Conservation (phyloP, 2,113 vertebrate species). For the Anoplopoma fimbria region DNA sequence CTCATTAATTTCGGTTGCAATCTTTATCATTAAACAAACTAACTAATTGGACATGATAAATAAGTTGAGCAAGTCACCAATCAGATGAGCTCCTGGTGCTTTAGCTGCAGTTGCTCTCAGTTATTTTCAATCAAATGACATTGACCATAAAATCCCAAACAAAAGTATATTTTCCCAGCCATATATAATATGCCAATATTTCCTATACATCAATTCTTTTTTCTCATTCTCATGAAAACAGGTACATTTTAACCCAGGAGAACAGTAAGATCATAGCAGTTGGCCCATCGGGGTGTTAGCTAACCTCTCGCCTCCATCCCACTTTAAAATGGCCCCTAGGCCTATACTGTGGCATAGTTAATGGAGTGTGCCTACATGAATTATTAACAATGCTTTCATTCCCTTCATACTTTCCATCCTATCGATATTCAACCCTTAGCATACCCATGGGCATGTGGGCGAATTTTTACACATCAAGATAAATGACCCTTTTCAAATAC, state of each 20-base stretch:
- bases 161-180: neutral
- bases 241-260: constrained; percentile 51
- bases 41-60: neutral
- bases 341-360: constrained; percentile 72
- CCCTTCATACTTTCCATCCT: constrained; percentile 72
- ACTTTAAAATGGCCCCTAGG: constrained; percentile 69
- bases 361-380: constrained; percentile 78
- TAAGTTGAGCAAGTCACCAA: neutral
- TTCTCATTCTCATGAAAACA: constrained; percentile 49
- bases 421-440: constrained; percentile 74
- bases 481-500: constrained; percentile 66
- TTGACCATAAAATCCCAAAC: neutral
- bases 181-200: constrained; percentile 14
- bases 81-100: neutral
- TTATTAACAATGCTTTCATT: constrained; percentile 80
- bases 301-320: constrained; percentile 69
- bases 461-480: constrained; percentile 63
- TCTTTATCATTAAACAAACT: neutral
- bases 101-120: neutral
- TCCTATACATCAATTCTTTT: constrained; percentile 6
- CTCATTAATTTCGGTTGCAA: neutral
- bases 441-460: constrained; percentile 66
- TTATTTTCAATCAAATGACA: neutral
- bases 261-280: constrained; percentile 67
- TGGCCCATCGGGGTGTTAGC: constrained; percentile 64